Evolutionary conservation across 2,888 invertebrate species (phyloP), one percentile per base, ranked within the genome.

Genomic region (Pseudococcus jackbeardsleyi): DNA sequence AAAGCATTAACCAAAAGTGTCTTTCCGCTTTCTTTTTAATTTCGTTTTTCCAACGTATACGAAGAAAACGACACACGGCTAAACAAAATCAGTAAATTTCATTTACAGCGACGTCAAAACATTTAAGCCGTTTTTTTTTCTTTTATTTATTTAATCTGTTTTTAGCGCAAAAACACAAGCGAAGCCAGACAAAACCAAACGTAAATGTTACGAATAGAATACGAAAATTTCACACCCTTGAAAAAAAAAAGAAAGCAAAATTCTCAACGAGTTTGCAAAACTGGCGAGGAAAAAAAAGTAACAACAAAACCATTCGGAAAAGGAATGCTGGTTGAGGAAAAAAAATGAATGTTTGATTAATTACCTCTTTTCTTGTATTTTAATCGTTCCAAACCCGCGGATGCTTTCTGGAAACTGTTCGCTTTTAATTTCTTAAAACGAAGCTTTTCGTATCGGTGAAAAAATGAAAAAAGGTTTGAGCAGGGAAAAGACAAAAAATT

Each of bases 1-100:
- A 79, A 79, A 79, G 42, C 79, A 79, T 79, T 79, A 79, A 79
- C 42, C 79, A 39, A 42, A 79, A 79, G 79, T 42, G 79, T 79
- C 79, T 79, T 79, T 79, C 42, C 42, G 42, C 79, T 79, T 79
- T 79, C 79, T 79, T 79, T 79, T 79, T 79, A 79, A 79, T 79
- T 79, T 79, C 9, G 79, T n/a, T 79, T 79, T 79, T 39, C 42
- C 26, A 68, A 68, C 68, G 26, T 68, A 68, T 26, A n/a, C n/a
- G n/a, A n/a, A n/a, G n/a, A 26, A 68, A 68, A 68, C 42, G 79
- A 79, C 79, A 42, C 79, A 79, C 79, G 79, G 79, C 42, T n/a
- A 79, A 15, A 79, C 79, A 42, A 79, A 79, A 79, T 79, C 79
- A 42, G 26, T 79, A 79, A 79, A 79, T 79, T 79, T 79, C 79